Conservation (phyloP, 2,113 vertebrate species). For the Noturus placidus region DNA sequence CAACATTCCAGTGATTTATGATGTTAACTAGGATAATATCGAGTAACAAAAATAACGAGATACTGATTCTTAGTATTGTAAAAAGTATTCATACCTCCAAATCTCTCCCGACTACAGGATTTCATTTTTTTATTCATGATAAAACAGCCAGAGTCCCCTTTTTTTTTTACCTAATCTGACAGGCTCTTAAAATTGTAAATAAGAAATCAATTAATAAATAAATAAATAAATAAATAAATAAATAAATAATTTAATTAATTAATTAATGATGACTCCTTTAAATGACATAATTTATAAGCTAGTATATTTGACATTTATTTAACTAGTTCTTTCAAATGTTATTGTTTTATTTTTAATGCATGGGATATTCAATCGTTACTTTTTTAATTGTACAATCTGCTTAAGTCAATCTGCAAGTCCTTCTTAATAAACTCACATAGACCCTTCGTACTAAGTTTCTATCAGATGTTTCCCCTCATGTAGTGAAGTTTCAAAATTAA, state of each 20-base stretch:
- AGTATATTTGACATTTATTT: background rate
- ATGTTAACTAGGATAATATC: background rate
- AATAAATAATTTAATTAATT: background rate
- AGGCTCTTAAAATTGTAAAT: background rate
- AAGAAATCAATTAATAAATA: background rate
- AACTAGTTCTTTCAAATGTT: background rate
- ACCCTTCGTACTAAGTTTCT: background rate
- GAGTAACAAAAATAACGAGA: background rate
- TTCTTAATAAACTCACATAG: background rate
- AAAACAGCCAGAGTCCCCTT: background rate
- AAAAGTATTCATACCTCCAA: background rate
- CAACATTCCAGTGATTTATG: background rate
- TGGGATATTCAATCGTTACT: background rate
- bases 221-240: background rate
- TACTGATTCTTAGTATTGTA: background rate
- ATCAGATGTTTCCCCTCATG: constrained; percentile 40
- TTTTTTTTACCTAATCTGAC: background rate
- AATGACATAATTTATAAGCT: background rate
- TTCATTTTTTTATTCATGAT: background rate
- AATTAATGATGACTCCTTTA: background rate
- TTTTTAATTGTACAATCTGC: background rate
- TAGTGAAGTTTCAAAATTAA: constrained; percentile 43
- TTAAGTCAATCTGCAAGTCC: background rate
- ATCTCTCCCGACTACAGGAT: background rate
- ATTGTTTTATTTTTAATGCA: background rate